A percentile compares a stretch with the other conserved stretches of the same genome.
Conservation (phyloP, 1,140 invertebrate genomes). For the Cylas formicarius region DNA sequence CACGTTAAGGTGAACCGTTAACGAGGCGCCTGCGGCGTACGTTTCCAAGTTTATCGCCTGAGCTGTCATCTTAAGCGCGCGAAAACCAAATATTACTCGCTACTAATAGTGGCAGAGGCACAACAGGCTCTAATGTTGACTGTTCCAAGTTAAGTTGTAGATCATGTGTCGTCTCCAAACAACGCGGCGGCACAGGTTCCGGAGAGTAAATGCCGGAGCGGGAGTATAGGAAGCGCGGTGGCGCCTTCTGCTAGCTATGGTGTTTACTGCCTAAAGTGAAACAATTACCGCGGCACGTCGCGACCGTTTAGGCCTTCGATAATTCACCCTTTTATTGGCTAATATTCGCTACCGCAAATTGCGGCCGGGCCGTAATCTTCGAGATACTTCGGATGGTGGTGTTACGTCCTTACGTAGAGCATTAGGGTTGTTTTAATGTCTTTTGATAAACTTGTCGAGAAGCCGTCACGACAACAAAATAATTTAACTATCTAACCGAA, state of each 20-base stretch:
- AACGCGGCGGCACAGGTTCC: conserved; percentile 22
- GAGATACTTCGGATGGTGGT: conserved; percentile 19
- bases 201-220: conserved; percentile 19
- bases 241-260: conserved; percentile 37
- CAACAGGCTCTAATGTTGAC: too few relatives aligned
- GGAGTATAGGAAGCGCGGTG: conserved; percentile 15
- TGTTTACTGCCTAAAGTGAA: conserved; percentile 38
- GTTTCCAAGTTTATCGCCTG: conserved; percentile 19
- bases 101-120: too few relatives aligned
- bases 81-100: conserved; percentile 19
- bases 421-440: too few relatives aligned
- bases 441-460: too few relatives aligned
- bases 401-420: too few relatives aligned
- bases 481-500: too few relatives aligned
- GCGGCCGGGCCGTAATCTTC: conserved; percentile 25
- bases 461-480: too few relatives aligned
- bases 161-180: conserved; percentile 35
- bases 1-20: too few relatives aligned
- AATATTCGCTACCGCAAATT: conserved; percentile 36
- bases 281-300: conserved; percentile 36
- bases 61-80: conserved; percentile 14
- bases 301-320: conserved; percentile 36
- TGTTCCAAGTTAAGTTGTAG: conserved; percentile 29
- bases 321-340: conserved; percentile 36
- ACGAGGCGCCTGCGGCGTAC: too few relatives aligned